Percentiles rank a stretch among this genome's conserved stretches.
phyloP scores from a whole-genome alignment of 2,888 invertebrate species.

The Ctenicera cuprea region DNA sequence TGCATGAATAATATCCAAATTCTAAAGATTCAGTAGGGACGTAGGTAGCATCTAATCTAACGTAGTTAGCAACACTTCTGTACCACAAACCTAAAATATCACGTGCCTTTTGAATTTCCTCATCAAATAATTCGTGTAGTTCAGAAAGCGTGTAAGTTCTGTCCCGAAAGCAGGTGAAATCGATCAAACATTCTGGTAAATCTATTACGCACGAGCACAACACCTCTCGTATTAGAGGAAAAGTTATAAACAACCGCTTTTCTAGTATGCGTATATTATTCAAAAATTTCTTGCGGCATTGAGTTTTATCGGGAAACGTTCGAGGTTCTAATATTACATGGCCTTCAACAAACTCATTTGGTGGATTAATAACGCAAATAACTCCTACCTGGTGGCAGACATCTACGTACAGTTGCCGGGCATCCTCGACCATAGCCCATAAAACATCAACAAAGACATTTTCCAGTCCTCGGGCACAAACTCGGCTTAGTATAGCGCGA shows the following conservation, averaged over 20 bases:
- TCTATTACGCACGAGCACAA: slow-evolving; percentile 74
- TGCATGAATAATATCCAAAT: slow-evolving; percentile 35
- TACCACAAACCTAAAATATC: slow-evolving; percentile 61
- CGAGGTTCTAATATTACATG: slow-evolving; percentile 71
- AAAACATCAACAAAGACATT: slow-evolving; percentile 75
- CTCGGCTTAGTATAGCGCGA: slow-evolving; percentile 76
- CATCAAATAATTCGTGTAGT: slow-evolving; percentile 60
- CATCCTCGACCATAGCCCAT: slow-evolving; percentile 75
- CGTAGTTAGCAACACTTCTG: slow-evolving; percentile 50
- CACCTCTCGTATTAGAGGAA: slow-evolving; percentile 79
- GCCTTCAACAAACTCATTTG: slow-evolving; percentile 74
- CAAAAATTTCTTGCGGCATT: slow-evolving; percentile 77
- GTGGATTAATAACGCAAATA: slow-evolving; percentile 77
- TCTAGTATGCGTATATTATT: slow-evolving; percentile 75
- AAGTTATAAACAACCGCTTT: slow-evolving; percentile 77
- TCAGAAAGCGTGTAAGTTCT: slow-evolving; percentile 61
- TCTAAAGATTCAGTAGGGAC: not conserved
- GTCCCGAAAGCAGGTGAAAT: slow-evolving; percentile 67
- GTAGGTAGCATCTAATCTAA: slow-evolving; percentile 33
- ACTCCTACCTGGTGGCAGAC: slow-evolving; percentile 80
- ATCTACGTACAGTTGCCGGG: slow-evolving; percentile 76
- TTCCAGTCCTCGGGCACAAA: slow-evolving; percentile 76
- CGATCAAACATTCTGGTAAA: slow-evolving; percentile 76
- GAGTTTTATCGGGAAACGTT: slow-evolving; percentile 78
- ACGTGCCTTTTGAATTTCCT: slow-evolving; percentile 59